Conservation (phyloP, 2,888 invertebrate species). For the Apocheima hispidaria region DNA sequence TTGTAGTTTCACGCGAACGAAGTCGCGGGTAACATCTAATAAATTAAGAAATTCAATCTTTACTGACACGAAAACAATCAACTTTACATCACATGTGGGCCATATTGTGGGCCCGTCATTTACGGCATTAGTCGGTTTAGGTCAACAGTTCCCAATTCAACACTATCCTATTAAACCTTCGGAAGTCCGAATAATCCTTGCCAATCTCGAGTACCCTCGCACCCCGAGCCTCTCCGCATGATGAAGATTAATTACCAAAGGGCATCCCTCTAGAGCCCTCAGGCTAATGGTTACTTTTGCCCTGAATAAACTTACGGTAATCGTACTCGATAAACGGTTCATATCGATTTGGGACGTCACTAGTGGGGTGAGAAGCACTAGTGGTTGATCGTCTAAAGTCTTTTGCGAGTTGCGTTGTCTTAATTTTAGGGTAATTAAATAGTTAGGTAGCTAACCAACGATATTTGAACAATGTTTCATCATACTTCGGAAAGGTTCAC, state of each 20-base stretch:
- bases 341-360: slow-evolving; percentile 36
- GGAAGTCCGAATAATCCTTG: slow-evolving; percentile 40
- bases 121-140: slow-evolving; percentile 12
- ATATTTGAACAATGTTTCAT: too few relatives aligned
- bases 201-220: slow-evolving; percentile 44
- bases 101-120: slow-evolving; percentile 14
- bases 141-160: slow-evolving; percentile 30
- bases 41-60: too few relatives aligned
- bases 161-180: slow-evolving; percentile 31
- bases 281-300: slow-evolving; percentile 50
- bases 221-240: slow-evolving; percentile 45
- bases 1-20: too few relatives aligned
- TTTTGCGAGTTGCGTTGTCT: slow-evolving; percentile 3
- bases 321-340: slow-evolving; percentile 46
- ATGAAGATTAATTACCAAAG: slow-evolving; percentile 60
- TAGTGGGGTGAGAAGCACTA: slow-evolving; percentile 21
- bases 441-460: too few relatives aligned
- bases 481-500: too few relatives aligned
- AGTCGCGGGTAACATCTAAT: too few relatives aligned
- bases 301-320: slow-evolving; percentile 42
- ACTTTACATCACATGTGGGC: slow-evolving; percentile 20
- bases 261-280: slow-evolving; percentile 41
- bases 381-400: slow-evolving; percentile 17
- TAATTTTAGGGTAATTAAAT: background rate
- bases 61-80: too few relatives aligned